Conservation (phyloP, 2,113 vertebrate species). For the Podarcis cretensis region DNA sequence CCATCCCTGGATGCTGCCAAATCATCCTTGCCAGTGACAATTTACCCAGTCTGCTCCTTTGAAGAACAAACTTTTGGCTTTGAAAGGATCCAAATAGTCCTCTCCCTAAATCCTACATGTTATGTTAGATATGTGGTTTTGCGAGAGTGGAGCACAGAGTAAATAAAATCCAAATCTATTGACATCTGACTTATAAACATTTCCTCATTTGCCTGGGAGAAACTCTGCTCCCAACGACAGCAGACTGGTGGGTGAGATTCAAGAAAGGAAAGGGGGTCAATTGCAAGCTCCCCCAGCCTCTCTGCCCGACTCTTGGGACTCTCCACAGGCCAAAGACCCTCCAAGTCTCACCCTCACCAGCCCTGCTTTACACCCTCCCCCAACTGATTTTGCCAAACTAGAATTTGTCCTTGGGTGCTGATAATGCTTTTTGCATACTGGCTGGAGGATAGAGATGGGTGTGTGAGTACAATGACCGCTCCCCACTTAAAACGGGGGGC, state of each 20-base stretch:
- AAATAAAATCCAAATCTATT: background rate
- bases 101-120: background rate
- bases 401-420: too few species aligned
- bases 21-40: background rate
- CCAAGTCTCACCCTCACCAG: too few species aligned
- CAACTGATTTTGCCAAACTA: too few species aligned
- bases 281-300: too few species aligned
- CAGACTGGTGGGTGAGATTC: background rate
- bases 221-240: background rate
- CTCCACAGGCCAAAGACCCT: too few species aligned
- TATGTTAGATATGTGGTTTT: background rate
- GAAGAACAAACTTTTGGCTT: conserved; percentile 8
- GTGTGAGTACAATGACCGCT: too few species aligned
- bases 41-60: conserved; percentile 11
- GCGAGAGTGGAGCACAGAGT: background rate
- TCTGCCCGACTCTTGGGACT: too few species aligned
- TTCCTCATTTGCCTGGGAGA: background rate
- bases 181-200: background rate
- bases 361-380: too few species aligned
- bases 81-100: background rate
- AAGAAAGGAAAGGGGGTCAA: background rate
- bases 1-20: background rate
- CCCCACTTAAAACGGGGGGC: too few species aligned
- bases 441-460: too few species aligned
- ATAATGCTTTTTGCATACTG: too few species aligned